These are phyloP conservation scores for Halcyon smyrnensis DNA, from an alignment of 2,797 vertebrate genomes.

Conservation along the genomic window DNA sequence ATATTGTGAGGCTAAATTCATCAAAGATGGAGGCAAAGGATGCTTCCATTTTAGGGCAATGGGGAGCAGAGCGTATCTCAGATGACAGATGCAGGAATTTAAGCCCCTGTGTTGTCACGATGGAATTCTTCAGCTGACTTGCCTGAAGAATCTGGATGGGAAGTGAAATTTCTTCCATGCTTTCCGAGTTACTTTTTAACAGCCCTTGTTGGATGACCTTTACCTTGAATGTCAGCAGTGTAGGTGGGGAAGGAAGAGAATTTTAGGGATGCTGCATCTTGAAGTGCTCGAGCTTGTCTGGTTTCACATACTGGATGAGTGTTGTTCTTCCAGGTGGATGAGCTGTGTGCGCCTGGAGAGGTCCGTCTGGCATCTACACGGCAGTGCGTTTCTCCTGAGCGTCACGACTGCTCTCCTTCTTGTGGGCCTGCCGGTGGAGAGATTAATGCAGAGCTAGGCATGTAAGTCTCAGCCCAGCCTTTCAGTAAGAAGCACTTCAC, in stretches of 20 bases:
- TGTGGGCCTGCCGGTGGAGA: conserved; percentile 84
- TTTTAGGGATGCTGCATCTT: neutral
- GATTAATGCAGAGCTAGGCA: conserved; percentile 87
- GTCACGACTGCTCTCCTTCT: conserved; percentile 82
- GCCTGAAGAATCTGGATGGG: neutral
- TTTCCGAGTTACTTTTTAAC: neutral
- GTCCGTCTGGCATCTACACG: conserved; percentile 86
- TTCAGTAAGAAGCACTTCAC: neutral
- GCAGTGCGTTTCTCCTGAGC: conserved; percentile 80
- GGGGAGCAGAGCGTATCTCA: neutral
- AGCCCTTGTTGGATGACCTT: accelerated
- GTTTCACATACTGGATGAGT: neutral
- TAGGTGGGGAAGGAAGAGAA: neutral
- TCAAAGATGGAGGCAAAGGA: neutral
- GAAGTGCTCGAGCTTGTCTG: neutral
- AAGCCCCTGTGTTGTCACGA: neutral
- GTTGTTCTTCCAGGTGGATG: conserved; percentile 78
- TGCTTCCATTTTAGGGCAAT: neutral
- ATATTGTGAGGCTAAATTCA: neutral
- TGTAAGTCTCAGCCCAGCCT: conserved; percentile 78
- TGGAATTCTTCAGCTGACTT: neutral
- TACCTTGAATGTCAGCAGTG: accelerated
- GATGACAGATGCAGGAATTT: neutral
- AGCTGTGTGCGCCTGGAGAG: conserved; percentile 82
- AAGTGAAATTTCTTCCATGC: accelerated